Base-by-base conservation (phyloP, 37 sponge, comb jelly and placozoan genomes). In the Halisarca cf. caerulea region DNA sequence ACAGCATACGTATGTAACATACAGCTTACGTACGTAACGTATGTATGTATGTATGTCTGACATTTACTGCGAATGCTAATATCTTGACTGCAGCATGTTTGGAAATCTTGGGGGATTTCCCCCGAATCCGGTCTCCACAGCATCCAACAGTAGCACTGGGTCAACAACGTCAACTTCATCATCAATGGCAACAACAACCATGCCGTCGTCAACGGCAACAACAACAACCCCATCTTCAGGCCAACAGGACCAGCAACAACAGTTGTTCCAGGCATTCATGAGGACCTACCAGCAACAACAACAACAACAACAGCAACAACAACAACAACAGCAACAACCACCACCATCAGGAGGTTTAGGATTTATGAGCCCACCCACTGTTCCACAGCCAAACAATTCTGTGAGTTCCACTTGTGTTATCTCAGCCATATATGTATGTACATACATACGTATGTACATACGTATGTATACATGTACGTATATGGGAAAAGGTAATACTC, bases 231-330 rank as follows among this genome's bases (percentile, higher is more conserved):
- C 35, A 8, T 30, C 74, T 72, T 41, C 44, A 3, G 38, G 17
- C 11, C 44, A 57, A 35, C 83, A 88, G 55, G 70, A 68, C 2
- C 78, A 61, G n/a, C 88, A 88, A 47, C 82, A 82, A 21, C 82
- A 88, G 83, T 53, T 82, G 27, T 6, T 77, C 45, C 47, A 43
- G 27, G 27, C 78, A 39, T 77, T 39, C 21, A 28, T 43, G 43
- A 20, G 40, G 6, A 25, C 23, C 2, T 77, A 41, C 37, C 28
- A 23, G 37, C 47, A 39, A 4, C 47, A 43, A 23, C 43, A 43
- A 40, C 78, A 39, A 40, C 78, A 39, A 21, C 66, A 81, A 23
- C 82, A 81, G 41, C 82, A 81, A 15, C 59, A 25, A 35, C 40
- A 27, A 23, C 82, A 20, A 2, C 66, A 62, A 28, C 57, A 55